These are phyloP conservation scores for Lithophane leautieri DNA, from an alignment of 2,888 invertebrate species.

Conservation along the genomic window DNA sequence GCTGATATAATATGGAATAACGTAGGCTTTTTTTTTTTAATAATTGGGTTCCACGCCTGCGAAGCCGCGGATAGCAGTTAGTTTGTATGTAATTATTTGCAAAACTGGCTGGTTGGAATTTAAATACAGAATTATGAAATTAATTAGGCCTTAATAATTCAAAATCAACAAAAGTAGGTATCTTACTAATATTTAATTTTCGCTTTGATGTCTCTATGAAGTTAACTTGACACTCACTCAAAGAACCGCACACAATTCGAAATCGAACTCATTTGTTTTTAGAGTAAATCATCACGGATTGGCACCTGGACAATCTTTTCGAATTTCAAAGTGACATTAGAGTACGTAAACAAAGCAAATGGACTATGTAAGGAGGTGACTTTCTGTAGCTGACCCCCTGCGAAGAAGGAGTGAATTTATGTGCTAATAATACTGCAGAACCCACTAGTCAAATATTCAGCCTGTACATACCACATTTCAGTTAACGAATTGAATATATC, in stretches of 20 bases:
- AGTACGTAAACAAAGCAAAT: background rate
- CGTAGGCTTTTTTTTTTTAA: no score
- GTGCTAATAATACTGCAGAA: conserved; percentile 11
- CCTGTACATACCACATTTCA: background rate
- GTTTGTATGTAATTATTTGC: background rate
- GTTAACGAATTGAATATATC: conserved; percentile 52
- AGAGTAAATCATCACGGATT: background rate
- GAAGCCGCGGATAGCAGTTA: no score
- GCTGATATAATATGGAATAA: no score
- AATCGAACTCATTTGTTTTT: background rate
- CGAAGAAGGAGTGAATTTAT: no score
- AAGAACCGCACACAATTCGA: background rate
- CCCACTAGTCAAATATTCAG: background rate
- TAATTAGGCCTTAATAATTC: no score
- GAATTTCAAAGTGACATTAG: background rate
- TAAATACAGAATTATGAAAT: background rate
- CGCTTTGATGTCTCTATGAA: background rate
- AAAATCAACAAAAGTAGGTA: no score
- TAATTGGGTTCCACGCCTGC: no score
- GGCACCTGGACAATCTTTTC: background rate
- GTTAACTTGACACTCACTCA: no score
- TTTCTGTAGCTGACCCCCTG: no score
- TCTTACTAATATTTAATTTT: background rate
- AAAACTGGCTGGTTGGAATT: background rate
- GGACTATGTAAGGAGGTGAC: background rate